phyloP scores from a whole-genome alignment of 2,797 vertebrate genomes.

The Channallabes apus region DNA sequence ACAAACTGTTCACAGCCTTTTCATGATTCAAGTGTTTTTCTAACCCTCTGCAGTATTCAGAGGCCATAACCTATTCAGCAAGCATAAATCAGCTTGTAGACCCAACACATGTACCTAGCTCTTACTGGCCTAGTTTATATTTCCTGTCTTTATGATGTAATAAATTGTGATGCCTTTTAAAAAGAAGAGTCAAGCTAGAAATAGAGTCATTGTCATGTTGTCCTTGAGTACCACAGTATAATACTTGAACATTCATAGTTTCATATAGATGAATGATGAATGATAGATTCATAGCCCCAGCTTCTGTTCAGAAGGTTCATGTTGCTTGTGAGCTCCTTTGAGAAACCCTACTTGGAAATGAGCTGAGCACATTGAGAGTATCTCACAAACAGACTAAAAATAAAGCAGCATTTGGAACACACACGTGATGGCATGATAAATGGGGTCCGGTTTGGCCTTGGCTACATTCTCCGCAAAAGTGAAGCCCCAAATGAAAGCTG shows the following conservation, averaged over 20 bases:
- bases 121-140: neutral
- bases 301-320: neutral
- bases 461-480: conserved; percentile 14
- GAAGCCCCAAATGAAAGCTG: conserved; percentile 25
- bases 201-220: neutral
- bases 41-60: neutral
- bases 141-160: neutral
- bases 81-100: neutral
- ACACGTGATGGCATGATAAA: conserved; percentile 30
- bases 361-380: conserved; percentile 4
- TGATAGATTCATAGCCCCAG: neutral
- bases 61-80: neutral
- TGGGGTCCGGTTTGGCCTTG: conserved; percentile 14
- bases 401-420: conserved; percentile 31
- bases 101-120: neutral
- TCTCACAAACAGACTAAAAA: conserved; percentile 21
- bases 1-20: neutral
- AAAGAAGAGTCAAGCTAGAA: neutral
- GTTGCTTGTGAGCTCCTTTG: neutral
- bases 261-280: no score
- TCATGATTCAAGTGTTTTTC: neutral
- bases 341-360: conserved; percentile 25
- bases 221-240: neutral
- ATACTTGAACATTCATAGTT: neutral
- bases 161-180: neutral